Conservation (phyloP, 2,113 vertebrate species). For the Crocuta crocuta region DNA sequence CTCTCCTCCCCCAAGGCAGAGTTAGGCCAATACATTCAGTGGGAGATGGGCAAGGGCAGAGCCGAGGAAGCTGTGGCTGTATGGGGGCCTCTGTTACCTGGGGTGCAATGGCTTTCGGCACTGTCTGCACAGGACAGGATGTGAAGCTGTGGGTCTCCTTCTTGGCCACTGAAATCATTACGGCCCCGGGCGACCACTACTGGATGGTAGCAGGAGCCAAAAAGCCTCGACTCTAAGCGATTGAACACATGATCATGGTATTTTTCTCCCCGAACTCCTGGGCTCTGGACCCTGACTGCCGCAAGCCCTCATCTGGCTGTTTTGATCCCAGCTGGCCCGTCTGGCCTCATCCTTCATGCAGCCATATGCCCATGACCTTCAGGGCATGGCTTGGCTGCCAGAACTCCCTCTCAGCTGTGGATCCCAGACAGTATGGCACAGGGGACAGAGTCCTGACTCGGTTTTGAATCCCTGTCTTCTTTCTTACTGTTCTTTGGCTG, state of each 20-base stretch:
- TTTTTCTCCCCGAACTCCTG: not conserved
- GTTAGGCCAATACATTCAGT: not conserved
- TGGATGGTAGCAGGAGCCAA: not conserved
- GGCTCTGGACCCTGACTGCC: not conserved
- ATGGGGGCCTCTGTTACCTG: rapidly evolving
- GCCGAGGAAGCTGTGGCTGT: not conserved
- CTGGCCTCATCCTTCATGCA: not conserved
- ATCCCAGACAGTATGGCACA: not conserved
- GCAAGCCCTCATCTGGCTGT: not conserved
- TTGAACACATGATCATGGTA: not conserved
- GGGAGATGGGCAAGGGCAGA: not conserved
- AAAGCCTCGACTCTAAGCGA: not conserved
- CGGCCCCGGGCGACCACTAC: not conserved
- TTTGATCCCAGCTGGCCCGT: not conserved
- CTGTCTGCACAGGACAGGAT: not conserved
- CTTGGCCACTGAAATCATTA: not conserved
- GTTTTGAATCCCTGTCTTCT: not conserved
- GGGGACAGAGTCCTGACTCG: not conserved
- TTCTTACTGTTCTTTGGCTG: not conserved
- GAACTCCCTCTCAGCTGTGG: not conserved
- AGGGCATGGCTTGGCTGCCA: rapidly evolving
- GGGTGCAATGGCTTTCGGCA: not conserved
- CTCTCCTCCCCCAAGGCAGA: not conserved
- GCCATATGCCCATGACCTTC: not conserved
- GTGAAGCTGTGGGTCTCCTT: not conserved